Conservation (phyloP, 2,113 vertebrate genomes). For the Ceyx cyanopectus region DNA sequence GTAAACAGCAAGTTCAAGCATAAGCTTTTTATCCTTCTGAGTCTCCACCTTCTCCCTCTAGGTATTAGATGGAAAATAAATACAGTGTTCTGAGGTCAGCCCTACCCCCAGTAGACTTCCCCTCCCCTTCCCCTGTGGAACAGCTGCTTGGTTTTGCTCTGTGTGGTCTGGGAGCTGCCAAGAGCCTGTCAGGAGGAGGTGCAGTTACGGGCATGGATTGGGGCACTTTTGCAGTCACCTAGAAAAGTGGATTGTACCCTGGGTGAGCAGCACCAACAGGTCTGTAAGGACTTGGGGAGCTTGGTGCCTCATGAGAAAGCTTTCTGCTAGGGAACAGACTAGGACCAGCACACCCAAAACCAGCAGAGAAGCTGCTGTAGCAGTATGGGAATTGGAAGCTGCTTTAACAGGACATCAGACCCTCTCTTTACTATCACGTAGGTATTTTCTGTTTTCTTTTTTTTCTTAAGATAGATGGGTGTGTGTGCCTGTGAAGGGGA, state of each 20-base stretch:
- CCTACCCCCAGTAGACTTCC: background rate
- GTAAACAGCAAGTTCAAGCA: background rate
- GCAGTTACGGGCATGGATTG: background rate
- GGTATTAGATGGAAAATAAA: constrained; percentile 53
- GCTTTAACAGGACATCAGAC: constrained; percentile 86
- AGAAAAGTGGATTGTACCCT: background rate
- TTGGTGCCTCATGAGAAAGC: background rate
- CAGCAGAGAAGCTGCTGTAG: background rate
- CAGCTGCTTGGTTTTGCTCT: constrained; percentile 5
- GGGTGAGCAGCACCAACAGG: background rate
- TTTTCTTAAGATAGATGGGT: background rate
- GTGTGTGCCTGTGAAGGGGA: background rate
- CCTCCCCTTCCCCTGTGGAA: constrained; percentile 3
- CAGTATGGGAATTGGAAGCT: constrained; percentile 88
- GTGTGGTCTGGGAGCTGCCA: background rate
- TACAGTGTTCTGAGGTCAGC: constrained; percentile 9
- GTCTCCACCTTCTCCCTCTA: constrained; percentile 21
- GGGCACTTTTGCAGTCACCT: background rate
- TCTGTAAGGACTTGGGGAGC: background rate
- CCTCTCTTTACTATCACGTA: constrained; percentile 89
- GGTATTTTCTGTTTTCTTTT: background rate
- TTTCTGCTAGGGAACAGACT: background rate
- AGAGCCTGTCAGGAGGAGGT: background rate
- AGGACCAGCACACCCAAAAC: background rate
- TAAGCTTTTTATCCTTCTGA: constrained; percentile 60